Base-by-base conservation (phyloP, 2,113 vertebrate species). In the Lepidothrix coronata region DNA sequence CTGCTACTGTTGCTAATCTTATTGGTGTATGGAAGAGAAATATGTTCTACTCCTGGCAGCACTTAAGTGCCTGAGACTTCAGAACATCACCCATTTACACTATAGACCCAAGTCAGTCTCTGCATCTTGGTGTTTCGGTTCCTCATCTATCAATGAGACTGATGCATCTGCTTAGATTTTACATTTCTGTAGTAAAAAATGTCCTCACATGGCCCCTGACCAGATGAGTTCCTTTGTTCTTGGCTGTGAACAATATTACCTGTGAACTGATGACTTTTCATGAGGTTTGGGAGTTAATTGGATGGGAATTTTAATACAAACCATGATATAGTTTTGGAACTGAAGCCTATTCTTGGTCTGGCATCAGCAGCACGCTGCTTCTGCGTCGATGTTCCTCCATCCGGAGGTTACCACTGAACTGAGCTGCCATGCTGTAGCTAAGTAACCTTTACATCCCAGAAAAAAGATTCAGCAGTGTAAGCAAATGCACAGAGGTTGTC, bases 171-270 rank as follows among this genome's bases (percentile, higher is more conserved):
- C 66, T 62, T 82, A 35, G 54, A 31, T 61, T 61, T 86, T 83
- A 51, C 6, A 28, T 33, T 82, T 82, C 25, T 75, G 10, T 58
- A 51, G 41, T 70, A 8, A 66, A 59, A 82, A 72, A 62, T 30
- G 16, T 70, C 16, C 9, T 59, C 0, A 0, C 3, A 1, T 35
- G 55, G 61, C 24, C 23, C 35, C 24, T 30, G 37, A 54, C 24
- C 41, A 72, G 48, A 8, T 58, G 25, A 71, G 9, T 68, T 21
- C 33, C 37, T 72, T 74, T 91, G n/a, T 61, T 87, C 58, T 76
- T 73, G 62, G 20, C 67, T 94, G 24, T 66, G 54, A 72, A 44
- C 4, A 59, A 30, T 39, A 78, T 84, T 67, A 84, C 23, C 43
- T 66, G 59, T 54, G 39, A 74, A 25, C 30, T 84, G 68, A 48